Evolutionary conservation across 2,888 invertebrate species (phyloP), one percentile per base, ranked within the genome.

Genomic region (Athalia circularis): DNA sequence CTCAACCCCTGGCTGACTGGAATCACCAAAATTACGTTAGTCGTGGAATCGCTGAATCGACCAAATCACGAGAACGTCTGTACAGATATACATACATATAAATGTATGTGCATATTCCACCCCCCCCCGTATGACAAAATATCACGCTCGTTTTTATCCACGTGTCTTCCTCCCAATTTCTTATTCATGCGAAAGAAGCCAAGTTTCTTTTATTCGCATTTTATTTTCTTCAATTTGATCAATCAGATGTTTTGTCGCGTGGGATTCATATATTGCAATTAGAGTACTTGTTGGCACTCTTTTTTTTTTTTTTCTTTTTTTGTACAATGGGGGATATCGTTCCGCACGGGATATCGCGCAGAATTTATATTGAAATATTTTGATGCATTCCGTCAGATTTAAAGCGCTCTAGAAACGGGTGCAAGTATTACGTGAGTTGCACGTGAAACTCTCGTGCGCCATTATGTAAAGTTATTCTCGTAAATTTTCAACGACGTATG

Each of bases 381-480:
- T 65, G 47, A 13, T 48, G 15, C 65, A 13, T 65, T 48, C 48
- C 13, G 8, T 48, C 43, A 50, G 54, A 68, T 68, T 54, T 43
- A 11, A 54, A 48, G 50, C 68, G 43, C 52, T 52, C 8, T 15
- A 43, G 50, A 68, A 68, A 29, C 52, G 29, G 52, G n/a, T 15
- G 13, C 0, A 29, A 2, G 29, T 29, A 29, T 29, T 29, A 29
- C 29, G 29, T 29, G 29, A 29, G 29, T 29, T 29, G 29, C 29
- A 54, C 9, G n/a, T 11, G n/a, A 72, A 59, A 57, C 45, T 57
- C 57, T 72, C 45, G 45, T 45, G 59, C 45, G 59, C 45, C 57
- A n/a, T 59, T 72, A 47, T 29, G 29, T 57, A 57, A 72, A 72
- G 43, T 72, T 59, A 45, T 47, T 59, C 72, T 57, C 72, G 45